Base-by-base conservation (phyloP, 1,140 invertebrate genomes). In the Pseudoatta argentina region DNA sequence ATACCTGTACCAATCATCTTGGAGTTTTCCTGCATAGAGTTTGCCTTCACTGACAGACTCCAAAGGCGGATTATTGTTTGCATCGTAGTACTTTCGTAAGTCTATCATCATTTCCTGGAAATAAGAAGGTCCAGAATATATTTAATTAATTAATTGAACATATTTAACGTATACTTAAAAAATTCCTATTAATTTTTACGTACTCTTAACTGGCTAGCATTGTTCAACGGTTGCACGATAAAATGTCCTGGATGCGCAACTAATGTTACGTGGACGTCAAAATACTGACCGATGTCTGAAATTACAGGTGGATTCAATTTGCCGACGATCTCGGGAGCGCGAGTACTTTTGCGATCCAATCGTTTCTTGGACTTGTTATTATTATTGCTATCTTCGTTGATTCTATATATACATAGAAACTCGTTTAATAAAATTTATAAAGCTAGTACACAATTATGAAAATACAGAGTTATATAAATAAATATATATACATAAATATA, bases 191-290 rank as follows among this genome's bases (percentile, higher is more conserved):
- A 61, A 73, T 75, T 53, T 75, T 48, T 82, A 83, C 71, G 88
- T 82, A 95, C 94, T 63, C 90, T 57, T 10, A 94, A 81, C 30
- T 76, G 30, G 0, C 1, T 1, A n/a, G 77, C 72, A 18, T 87
- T 79, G 12, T 89, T 72, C 18, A 89, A 85, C 0, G 94, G 94
- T 73, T 95, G 94, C 2, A 96, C 92, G 12, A 94, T 94, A 78
- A 97, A 97, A 92, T 96, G 96, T 88, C 95, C 94, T 0, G 96
- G 96, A 94, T 95, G 96, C 1, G 96, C 96, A 7, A 96, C 96
- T 94, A 96, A 95, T 27, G 96, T 95, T 21, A 97, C 94, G 87
- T 95, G 95, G 3, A 97, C 95, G 89, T 97, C 96, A 87, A 96
- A 96, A 88, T 94, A 96, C 53, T 93, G 89, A 2, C 94, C 94